Evolutionary conservation across 64 coral and sea anemone genomes (phyloP), one percentile per base, ranked within the genome.

Genomic region (Pocillopora verrucosa): DNA sequence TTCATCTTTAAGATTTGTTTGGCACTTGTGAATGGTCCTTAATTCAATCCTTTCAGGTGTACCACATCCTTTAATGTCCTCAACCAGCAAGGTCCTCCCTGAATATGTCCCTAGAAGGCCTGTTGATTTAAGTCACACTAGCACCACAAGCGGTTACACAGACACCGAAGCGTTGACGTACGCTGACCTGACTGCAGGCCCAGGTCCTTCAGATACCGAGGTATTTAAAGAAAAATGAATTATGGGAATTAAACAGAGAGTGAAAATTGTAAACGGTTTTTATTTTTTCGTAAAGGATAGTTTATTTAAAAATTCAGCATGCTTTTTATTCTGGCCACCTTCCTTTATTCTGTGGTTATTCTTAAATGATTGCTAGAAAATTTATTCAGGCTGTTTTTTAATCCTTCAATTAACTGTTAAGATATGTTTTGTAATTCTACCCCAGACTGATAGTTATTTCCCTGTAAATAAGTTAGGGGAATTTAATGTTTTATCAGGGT

Each of bases 101-200:
- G 89, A 86, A 61, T 91, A 86, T 86, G 61, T 36, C 12, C 81
- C 89, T 15, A 76, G 80, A 84, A 60, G 89, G 34, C 17, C 89
- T 38, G 74, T 89, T 22, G 90, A 92, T 77, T 75, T 80, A 6
- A 93, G 94, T 83, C 90, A 86, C 35, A 86, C 90, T 6, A 92
- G 90, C 41, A 76, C 56, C 41, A 87, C 82, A 36, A 93, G 92
- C 59, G 94, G 93, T 3, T 96, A 96, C 56, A 96, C 94, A 9
- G 94, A 96, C 88, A 96, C 94, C 30, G 94, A 96, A 59, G 94
- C 94, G 26, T 84, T 96, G 24, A 96, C 83, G n/a, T 93, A 96
- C 37, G 94, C 94, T 59, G 91, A 96, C 79, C 83, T 93, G 58
- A 75, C 51, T 58, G 87, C 60, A 22, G 25, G 68, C 35, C 36